Base-by-base conservation (phyloP, 2,888 invertebrate species). In the Diachrysia chrysitis region DNA sequence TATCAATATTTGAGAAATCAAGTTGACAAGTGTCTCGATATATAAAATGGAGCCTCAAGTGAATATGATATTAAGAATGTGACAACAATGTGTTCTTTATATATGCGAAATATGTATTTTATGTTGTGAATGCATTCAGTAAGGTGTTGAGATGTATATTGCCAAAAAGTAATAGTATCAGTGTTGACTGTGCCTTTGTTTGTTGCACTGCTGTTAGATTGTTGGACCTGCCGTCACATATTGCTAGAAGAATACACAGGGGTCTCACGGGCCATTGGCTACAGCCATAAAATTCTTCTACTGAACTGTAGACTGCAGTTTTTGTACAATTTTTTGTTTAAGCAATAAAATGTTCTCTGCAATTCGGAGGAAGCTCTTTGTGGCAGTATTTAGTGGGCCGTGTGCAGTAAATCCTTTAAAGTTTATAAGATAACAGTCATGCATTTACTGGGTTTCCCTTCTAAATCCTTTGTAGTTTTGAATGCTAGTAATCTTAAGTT, bases 51-150 rank as follows among this genome's bases (percentile, higher is more conserved):
- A 63, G 77, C 68, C 69, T 69, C 66, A 58, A 57, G 53, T 16
- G 56, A 46, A 14, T 63, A 66, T 66, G 66, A 78, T 58, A 46
- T 48, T 63, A 51, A 55, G 37, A 78, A 79, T 68, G 69, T 71
- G 80, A 73, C 77, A 62, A 64, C 66, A 57, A 81, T 81, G 78
- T 79, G 78, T 79, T 78, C 81, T 72, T 72, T 78, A 65, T 60
- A 69, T 79, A 79, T 70, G 68, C 73, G 62, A 70, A 69, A 75
- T 81, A 71, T 67, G 60, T 69, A 63, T 68, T 69, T 81, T 82
- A 64, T 60, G 79, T 71, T 73, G 56, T 63, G 61, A 63, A 60
- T 57, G 63, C 46, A 35, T 66, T 58, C 21, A 29, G 58, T 21
- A 37, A 60, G 42, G 78, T 70, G 75, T 74, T 74, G 42, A 66